Base-by-base conservation (phyloP, 2,113 vertebrate genomes). In the Neogale vison region DNA sequence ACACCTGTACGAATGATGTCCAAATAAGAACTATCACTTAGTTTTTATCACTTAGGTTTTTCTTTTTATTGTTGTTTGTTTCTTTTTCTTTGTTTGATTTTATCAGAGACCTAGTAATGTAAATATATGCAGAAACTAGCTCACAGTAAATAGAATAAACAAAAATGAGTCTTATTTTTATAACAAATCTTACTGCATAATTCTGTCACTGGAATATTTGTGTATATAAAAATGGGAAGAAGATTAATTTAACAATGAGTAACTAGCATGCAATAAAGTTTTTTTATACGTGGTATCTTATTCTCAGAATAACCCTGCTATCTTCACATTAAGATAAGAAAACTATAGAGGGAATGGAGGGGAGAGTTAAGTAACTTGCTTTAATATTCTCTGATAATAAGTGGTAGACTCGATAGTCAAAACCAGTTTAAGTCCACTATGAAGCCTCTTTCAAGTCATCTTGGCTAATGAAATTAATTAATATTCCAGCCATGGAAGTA, bases 381-480 rank as follows among this genome's bases (percentile, higher is more conserved):
- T 92, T 86, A 29, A 11, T 91, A 81, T 77, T 63, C 36, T 90
- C 6, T 95, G 29, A 47, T 55, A 90, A 47, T 2, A 83, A 85
- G 80, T 63, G 14, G 21, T 79, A 69, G 17, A 63, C 10, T 69
- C 8, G 11, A 92, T 39, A 93, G 36, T 90, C n/a, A 74, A 97
- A 88, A 9, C 10, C n/a, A 88, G 0, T 77, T 93, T 90, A 85
- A 3, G n/a, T 94, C 4, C 4, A 80, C 18, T 21, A 1, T 23
- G 12, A 93, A 93, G 8, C 10, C 34, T 91, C 71, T 85, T 21
- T 72, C 31, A 24, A 79, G 24, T 84, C 92, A 95, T 24, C 10
- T n/a, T 87, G 7, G 36, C 10, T 90, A 96, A 92, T 76, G 81
- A 90, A 83, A 76, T 4, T 74, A 71, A 72, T 95, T 69, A 83